These are phyloP conservation scores for Dolichotis patagonum DNA, from an alignment of 2,113 vertebrate genomes.

Conservation along the genomic window DNA sequence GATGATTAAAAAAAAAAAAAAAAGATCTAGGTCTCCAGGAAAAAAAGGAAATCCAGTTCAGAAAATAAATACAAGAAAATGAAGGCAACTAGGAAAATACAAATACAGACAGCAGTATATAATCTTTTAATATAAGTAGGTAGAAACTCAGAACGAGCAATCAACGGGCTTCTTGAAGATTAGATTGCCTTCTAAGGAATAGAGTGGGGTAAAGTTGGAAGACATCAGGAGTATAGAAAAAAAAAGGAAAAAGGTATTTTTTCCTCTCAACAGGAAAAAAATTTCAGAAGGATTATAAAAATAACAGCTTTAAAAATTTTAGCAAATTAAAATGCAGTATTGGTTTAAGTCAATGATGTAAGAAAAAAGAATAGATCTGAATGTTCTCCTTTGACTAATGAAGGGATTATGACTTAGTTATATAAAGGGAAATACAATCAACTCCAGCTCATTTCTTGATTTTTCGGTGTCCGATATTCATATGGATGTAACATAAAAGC, in stretches of 20 bases:
- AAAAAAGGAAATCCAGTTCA: neutral
- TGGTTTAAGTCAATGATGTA: neutral
- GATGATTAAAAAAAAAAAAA: too few relatives aligned
- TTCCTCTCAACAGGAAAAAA: neutral
- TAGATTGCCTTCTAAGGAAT: neutral
- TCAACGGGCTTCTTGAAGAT: neutral
- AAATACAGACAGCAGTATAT: slow-evolving; percentile 6
- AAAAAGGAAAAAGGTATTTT: neutral
- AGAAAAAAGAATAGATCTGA: neutral
- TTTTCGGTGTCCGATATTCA: neutral
- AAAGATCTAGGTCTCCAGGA: too few relatives aligned
- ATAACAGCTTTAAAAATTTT: neutral
- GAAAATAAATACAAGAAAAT: slow-evolving; percentile 25
- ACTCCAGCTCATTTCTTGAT: neutral
- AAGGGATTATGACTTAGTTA: neutral
- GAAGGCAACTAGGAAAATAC: slow-evolving; percentile 20
- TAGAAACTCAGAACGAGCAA: slow-evolving; percentile 15
- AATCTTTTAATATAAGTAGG: neutral
- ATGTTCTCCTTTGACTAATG: slow-evolving; percentile 3
- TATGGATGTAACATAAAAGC: neutral
- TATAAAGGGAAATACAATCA: neutral
- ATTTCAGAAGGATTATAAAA: neutral
- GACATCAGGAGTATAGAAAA: neutral
- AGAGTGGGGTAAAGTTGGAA: neutral
- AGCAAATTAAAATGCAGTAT: neutral